These are phyloP conservation scores for Gandaritis pyraliata DNA, from an alignment of 2,888 invertebrate species.

Conservation along the genomic window DNA sequence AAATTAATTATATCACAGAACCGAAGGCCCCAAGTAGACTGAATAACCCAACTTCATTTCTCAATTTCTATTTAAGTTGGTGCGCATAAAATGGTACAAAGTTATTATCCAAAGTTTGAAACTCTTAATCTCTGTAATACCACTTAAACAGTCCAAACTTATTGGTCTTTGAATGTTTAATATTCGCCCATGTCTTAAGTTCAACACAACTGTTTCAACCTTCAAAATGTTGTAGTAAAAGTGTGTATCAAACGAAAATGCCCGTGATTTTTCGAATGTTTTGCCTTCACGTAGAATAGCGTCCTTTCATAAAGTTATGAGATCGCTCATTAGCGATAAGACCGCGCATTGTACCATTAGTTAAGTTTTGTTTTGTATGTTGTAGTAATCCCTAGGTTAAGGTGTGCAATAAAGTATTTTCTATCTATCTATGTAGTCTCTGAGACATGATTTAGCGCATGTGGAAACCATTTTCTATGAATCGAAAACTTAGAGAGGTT, in stretches of 20 bases:
- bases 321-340: too few species aligned
- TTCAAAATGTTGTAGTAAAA: constrained; percentile 23
- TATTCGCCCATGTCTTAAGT: constrained; percentile 30
- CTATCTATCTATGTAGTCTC: too few species aligned
- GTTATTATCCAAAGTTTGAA: constrained; percentile 26
- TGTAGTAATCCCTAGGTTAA: too few species aligned
- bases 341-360: too few species aligned
- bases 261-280: too few species aligned
- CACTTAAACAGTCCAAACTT: constrained; percentile 34
- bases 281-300: too few species aligned
- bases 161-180: constrained; percentile 37
- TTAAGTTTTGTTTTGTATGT: too few species aligned
- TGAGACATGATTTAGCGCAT: too few species aligned
- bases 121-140: constrained; percentile 30
- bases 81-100: constrained; percentile 24
- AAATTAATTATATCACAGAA: neutral
- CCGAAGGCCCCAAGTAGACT: neutral
- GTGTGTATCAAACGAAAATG: neutral
- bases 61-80: constrained; percentile 3
- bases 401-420: too few species aligned
- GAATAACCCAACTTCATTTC: neutral
- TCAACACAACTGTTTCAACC: constrained; percentile 23
- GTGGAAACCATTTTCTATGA: too few species aligned
- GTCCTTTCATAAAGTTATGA: too few species aligned
- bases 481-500: too few species aligned